Conservation (phyloP, 2,113 vertebrate species). For the Theristicus caerulescens region DNA sequence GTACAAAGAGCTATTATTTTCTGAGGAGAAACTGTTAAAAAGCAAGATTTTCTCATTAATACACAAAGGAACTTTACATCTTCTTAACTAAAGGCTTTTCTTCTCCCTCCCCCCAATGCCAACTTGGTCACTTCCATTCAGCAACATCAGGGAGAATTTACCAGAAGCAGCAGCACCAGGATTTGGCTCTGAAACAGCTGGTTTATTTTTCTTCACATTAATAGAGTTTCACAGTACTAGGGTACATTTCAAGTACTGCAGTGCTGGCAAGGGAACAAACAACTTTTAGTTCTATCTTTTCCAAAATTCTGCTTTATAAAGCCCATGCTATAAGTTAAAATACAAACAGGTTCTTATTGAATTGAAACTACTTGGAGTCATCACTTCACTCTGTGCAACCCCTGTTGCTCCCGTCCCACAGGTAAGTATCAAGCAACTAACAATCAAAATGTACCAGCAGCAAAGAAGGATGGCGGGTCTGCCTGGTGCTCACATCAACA, state of each 20-base stretch:
- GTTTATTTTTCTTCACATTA: not conserved
- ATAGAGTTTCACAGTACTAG: not conserved
- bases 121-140: not conserved
- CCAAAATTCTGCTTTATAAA: not conserved
- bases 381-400: not conserved
- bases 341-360: not conserved
- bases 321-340: not conserved
- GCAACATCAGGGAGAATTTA: not conserved
- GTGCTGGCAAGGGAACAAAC: not conserved
- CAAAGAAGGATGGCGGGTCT: not conserved
- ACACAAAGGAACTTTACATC: not conserved
- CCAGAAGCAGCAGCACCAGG: not conserved
- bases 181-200: not conserved
- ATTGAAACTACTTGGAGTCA: not conserved
- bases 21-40: not conserved
- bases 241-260: not conserved
- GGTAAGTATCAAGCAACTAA: not conserved
- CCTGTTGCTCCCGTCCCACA: not conserved
- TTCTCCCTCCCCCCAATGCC: not conserved
- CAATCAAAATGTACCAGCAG: not conserved
- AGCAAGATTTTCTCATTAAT: not conserved
- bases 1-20: not conserved
- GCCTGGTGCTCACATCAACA: not conserved
- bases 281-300: not conserved
- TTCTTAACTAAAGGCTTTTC: not conserved